phyloP scores from a whole-genome alignment of 2,113 vertebrate genomes.

The Pterocles orientalis region DNA sequence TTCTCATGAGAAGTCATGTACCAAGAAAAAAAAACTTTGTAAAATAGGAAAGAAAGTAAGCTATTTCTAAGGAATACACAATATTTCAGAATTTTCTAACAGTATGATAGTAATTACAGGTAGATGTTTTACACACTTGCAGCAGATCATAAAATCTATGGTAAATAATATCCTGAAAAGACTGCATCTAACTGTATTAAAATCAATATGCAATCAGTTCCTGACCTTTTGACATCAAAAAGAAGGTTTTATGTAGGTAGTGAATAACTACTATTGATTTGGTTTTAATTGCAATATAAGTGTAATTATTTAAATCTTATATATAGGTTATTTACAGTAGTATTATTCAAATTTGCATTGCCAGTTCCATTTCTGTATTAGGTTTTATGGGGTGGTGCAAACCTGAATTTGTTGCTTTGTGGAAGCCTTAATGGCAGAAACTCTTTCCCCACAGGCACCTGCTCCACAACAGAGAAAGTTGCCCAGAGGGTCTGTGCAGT shows the following conservation, averaged over 20 bases:
- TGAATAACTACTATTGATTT: constrained; percentile 18
- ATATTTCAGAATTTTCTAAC: not conserved
- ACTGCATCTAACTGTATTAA: not conserved
- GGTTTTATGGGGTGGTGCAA: not conserved
- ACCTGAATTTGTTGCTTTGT: not conserved
- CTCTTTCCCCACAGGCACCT: not conserved
- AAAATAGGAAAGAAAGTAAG: not conserved
- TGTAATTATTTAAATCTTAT: not conserved
- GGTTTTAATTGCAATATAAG: not conserved
- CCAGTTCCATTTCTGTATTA: not conserved
- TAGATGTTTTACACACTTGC: not conserved
- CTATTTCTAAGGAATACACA: not conserved
- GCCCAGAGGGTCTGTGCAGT: not conserved
- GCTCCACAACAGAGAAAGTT: not conserved
- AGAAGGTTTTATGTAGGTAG: not conserved
- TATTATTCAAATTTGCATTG: not conserved
- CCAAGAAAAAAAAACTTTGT: not conserved
- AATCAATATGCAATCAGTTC: constrained; percentile 34
- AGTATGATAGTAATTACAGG: not conserved
- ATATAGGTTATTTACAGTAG: not conserved
- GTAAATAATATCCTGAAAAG: constrained; percentile 5
- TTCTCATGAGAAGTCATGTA: not conserved
- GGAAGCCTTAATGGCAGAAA: not conserved
- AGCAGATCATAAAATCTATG: not conserved
- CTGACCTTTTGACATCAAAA: constrained; percentile 7